A percentile compares a stretch with the other conserved stretches of the same genome.
Evolutionary conservation across 2,888 invertebrate genomes (phyloP).

Genomic region (Cactoblastis cactorum): DNA sequence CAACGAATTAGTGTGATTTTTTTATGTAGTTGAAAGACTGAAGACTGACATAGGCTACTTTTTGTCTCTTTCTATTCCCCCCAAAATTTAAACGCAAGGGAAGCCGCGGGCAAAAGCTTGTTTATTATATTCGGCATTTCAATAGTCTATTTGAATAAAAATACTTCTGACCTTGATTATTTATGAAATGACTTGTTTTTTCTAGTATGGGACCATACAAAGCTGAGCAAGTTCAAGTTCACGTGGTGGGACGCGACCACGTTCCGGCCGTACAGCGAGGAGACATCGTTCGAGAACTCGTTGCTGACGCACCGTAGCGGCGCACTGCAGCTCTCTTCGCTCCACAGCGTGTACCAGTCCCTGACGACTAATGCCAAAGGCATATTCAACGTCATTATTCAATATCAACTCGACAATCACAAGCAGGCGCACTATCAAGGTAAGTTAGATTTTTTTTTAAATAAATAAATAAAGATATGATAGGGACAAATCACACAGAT

Average conservation of each 20-base stretch:
- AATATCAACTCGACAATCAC: constrained; percentile 88
- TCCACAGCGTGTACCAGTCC: constrained; percentile 93
- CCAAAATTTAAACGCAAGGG: too few species aligned
- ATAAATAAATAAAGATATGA: too few species aligned
- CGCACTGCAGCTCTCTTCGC: constrained; percentile 88
- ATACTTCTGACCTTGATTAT: too few species aligned
- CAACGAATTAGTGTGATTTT: too few species aligned
- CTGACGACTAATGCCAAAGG: constrained; percentile 92
- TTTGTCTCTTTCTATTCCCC: too few species aligned
- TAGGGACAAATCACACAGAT: too few species aligned
- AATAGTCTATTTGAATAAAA: too few species aligned
- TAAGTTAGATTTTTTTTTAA: constrained; percentile 39
- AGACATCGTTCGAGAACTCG: constrained; percentile 92
- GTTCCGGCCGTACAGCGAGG: constrained; percentile 88
- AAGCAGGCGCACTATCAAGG: constrained; percentile 87
- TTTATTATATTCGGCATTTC: too few species aligned
- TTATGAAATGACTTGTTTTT: constrained; percentile 21
- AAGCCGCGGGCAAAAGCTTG: too few species aligned
- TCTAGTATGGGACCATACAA: constrained; percentile 94
- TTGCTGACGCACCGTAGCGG: constrained; percentile 89
- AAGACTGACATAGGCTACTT: too few species aligned
- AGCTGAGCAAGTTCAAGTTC: constrained; percentile 91
- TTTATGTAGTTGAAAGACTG: too few species aligned
- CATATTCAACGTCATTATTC: constrained; percentile 90
- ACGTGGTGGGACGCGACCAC: constrained; percentile 95